Base-by-base conservation (phyloP, 2,797 vertebrate genomes). In the Semotilus atromaculatus region DNA sequence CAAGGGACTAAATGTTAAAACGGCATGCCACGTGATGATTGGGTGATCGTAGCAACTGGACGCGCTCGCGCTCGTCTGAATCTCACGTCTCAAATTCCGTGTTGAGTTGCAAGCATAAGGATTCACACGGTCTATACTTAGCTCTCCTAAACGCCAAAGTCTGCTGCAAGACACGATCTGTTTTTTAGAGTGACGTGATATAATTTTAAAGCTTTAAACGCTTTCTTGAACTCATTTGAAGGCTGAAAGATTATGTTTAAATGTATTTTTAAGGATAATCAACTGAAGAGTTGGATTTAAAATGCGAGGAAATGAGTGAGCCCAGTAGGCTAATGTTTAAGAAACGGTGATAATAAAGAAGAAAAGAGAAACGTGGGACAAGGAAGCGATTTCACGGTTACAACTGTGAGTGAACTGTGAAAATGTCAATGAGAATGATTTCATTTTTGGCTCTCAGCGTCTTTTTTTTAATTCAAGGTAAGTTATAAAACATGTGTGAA, bases 81-180 rank as follows among this genome's bases (percentile, higher is more conserved):
- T 92, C 82, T 90, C 34, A 89, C 89, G 38, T 91, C 93, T 95
- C 94, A 87, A 86, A 89, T 95, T 95, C 90, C 92, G 82, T 73
- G 71, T 86, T 81, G 88, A 85, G 88, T 85, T 85, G 88, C 88
- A 60, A 84, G 85, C 92, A 90, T 76, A 88, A 85, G 86, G 90
- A 92, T 93, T 95, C 92, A 91, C 93, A 92, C 83, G 16, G 87
- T 92, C 95, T 95, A 95, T 94, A 91, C 92, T 91, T 95, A 96
- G 90, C 91, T 55, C 88, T 80, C 81, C 90, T 90, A 85, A 91
- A 93, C 90, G 90, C 88, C 34, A 40, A 74, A 68, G 51, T 70
- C 64, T 36, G 26, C 7, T 4, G 73, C 64, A 79, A 83, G 51
- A 7, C 60, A 83, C 73, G 36, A 36, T 86, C 87, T 87, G 67